Conservation (phyloP, 2,888 invertebrate genomes). For the Formica aserva region DNA sequence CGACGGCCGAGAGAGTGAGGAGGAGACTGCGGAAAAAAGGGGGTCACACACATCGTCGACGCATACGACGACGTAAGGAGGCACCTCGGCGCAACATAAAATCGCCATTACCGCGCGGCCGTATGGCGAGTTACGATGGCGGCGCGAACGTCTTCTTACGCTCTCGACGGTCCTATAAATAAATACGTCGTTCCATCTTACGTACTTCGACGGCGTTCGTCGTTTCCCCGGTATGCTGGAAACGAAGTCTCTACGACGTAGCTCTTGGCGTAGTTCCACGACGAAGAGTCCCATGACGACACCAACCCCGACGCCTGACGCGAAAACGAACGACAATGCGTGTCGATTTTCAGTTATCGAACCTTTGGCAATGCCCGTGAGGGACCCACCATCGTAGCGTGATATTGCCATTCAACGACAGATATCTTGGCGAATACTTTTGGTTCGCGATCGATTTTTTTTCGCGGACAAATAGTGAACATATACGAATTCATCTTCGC, state of each 20-base stretch:
- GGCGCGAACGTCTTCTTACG: constrained; percentile 69
- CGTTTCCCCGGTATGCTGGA: constrained; percentile 3
- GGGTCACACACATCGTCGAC: constrained; percentile 57
- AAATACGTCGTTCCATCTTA: constrained; percentile 78
- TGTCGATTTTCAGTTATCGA: constrained; percentile 46
- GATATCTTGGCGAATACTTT: not conserved
- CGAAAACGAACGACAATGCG: constrained; percentile 61
- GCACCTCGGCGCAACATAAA: constrained; percentile 77
- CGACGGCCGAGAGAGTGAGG: not conserved
- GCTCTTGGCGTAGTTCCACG: constrained; percentile 61
- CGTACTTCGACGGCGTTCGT: constrained; percentile 62
- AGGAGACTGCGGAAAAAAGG: constrained; percentile 24
- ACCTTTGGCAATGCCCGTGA: constrained; percentile 37
- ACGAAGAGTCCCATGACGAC: constrained; percentile 58
- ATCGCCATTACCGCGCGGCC: constrained; percentile 78
- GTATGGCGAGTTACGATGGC: constrained; percentile 76
- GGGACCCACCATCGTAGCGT: not conserved
- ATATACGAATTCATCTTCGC: constrained; percentile 17
- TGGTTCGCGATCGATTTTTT: not conserved
- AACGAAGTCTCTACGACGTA: constrained; percentile 19
- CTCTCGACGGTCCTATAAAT: constrained; percentile 75
- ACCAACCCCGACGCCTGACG: constrained; percentile 49
- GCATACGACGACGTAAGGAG: constrained; percentile 53
- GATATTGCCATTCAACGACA: constrained; percentile 22
- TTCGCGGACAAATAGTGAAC: not conserved